These are phyloP conservation scores for Odontothrips loti DNA, from an alignment of 2,888 invertebrate genomes.

Conservation along the genomic window DNA sequence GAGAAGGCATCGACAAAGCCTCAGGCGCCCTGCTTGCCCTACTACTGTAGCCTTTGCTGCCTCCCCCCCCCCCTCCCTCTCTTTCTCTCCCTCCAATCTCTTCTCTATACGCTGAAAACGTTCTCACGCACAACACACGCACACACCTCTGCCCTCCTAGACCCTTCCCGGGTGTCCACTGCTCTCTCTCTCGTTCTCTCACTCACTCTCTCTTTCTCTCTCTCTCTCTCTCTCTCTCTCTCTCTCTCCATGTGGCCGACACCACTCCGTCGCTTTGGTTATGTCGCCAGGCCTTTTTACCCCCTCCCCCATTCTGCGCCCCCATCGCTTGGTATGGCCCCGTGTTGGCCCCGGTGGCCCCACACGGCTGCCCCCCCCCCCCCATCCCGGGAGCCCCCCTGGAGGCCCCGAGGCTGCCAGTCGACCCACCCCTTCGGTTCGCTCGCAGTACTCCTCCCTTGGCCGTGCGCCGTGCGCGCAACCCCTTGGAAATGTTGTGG, in stretches of 20 bases:
- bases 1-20: slow-evolving; percentile 4
- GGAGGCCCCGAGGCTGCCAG: too few species aligned
- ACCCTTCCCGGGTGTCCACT: too few species aligned
- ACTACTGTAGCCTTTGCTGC: neutral
- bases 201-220: neutral
- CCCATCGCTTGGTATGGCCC: too few species aligned
- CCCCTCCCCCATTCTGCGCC: too few species aligned
- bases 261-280: neutral
- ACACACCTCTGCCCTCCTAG: too few species aligned
- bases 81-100: neutral
- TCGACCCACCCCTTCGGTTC: too few species aligned
- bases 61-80: neutral
- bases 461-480: too few species aligned
- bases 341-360: too few species aligned
- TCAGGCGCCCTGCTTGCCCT: neutral
- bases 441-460: too few species aligned
- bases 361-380: neutral
- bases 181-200: neutral
- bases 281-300: neutral
- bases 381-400: neutral
- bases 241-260: neutral
- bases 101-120: too few species aligned
- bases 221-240: neutral
- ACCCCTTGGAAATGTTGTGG: slow-evolving; percentile 10
- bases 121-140: too few species aligned